Conservation (phyloP, 2,797 vertebrate genomes). For the Sebastes hopkinsi region DNA sequence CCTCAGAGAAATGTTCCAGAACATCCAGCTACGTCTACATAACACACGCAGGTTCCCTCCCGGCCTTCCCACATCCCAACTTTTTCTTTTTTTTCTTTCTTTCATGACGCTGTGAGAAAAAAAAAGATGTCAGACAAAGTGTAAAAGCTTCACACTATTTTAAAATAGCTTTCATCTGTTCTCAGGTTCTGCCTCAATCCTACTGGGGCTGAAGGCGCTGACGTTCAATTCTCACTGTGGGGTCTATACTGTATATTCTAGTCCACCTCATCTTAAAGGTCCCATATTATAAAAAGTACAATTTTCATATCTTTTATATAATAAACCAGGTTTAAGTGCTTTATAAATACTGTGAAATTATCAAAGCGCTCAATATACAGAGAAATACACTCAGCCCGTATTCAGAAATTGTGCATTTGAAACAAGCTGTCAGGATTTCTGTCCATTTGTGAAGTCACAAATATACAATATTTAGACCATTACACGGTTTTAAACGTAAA, state of each 20-base stretch:
- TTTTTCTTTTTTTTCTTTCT: not conserved
- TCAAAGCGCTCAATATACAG: no score
- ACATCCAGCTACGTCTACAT: slow-evolving; percentile 36
- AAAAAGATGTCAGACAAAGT: slow-evolving; percentile 16
- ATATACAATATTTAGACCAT: no score
- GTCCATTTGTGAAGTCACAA: no score
- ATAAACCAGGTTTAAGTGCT: no score
- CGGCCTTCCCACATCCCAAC: not conserved
- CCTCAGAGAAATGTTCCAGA: slow-evolving; percentile 67
- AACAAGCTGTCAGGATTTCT: no score
- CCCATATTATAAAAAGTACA: no score
- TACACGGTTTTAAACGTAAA: no score
- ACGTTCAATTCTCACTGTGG: not conserved
- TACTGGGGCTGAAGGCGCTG: not conserved
- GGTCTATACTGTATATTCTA: not conserved
- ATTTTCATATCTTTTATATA: no score
- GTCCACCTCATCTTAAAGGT: not conserved
- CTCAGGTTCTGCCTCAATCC: not conserved
- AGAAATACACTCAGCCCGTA: no score
- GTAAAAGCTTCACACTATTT: slow-evolving; percentile 32
- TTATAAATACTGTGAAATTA: no score
- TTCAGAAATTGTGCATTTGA: no score
- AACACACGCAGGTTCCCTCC: slow-evolving; percentile 34
- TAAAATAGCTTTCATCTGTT: slow-evolving; percentile 30
- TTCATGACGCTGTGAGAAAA: slow-evolving; percentile 11